Evolutionary conservation across 2,888 invertebrate genomes (phyloP).

Genomic region (Ceriagrion tenellum): DNA sequence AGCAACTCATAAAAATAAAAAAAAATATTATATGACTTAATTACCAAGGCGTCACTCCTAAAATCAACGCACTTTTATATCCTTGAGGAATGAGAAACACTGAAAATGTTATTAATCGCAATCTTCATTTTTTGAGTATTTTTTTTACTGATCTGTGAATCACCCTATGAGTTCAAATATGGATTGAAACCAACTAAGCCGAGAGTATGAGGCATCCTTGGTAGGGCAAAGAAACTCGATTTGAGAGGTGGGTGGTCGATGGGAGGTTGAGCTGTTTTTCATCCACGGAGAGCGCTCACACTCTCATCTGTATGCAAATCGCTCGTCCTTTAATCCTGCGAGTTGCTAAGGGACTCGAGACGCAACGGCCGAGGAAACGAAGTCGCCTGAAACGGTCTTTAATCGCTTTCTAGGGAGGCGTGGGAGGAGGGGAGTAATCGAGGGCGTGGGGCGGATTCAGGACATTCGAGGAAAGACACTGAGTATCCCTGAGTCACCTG

Average conservation of each 20-base stretch:
- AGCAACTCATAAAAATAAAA: too few relatives aligned
- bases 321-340: not conserved
- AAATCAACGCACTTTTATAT: too few relatives aligned
- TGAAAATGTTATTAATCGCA: too few relatives aligned
- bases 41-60: too few relatives aligned
- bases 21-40: too few relatives aligned
- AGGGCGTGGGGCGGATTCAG: not conserved
- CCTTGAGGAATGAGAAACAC: too few relatives aligned
- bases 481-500: not conserved
- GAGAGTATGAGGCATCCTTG: not conserved
- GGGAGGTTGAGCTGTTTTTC: not conserved
- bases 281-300: not conserved
- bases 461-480: not conserved
- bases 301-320: conserved; percentile 25
- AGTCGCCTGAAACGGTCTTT: not conserved
- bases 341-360: not conserved
- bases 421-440: not conserved
- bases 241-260: not conserved
- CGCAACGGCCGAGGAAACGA: not conserved
- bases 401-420: not conserved
- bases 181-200: not conserved
- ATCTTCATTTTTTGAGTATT: too few relatives aligned
- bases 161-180: not conserved
- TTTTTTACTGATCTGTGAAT: too few relatives aligned
- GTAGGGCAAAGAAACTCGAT: not conserved